Evolutionary conservation across 2,888 invertebrate genomes (phyloP), one percentile per base, ranked within the genome.

Genomic region (Ophraella communa): DNA sequence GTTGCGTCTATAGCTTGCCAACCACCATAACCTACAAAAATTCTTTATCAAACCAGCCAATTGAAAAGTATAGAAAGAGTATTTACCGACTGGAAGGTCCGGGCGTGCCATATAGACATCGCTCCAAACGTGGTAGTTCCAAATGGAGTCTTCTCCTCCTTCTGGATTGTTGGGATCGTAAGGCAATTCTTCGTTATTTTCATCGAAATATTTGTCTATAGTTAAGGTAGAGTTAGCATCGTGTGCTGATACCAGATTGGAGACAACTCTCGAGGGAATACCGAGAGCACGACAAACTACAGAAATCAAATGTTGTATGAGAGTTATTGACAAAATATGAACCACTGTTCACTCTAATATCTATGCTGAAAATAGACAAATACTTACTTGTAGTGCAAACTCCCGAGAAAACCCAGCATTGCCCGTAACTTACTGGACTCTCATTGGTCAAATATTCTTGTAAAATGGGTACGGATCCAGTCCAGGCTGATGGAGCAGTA

Each of bases 81-180:
- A 14, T 14, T 47, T 61, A 86, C 87, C 89, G 69, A 86, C 84
- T 0, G 89, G 89, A 24, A 91, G 85, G 79, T 94, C 94, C 5
- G 91, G 90, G 63, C 94, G 84, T 0, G 90, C 87, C 93, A 94
- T 93, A 90, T 92, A 94, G 0, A 90, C 91, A 72, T 94, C 94
- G 76, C 91, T 93, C 94, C 94, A 94, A 5, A 94, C 93, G 76
- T 94, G 94, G 79, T 91, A 94, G 81, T 92, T 94, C 93, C 94
- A 94, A 72, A 94, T 88, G 10, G 92, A 91, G 78, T 94, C 94
- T 51, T 87, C 87, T 1, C 89, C 87, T 1, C 89, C 88, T 21
- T 81, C 82, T 0, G 86, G 85, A 75, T 91, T 90, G 70, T 89
- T 87, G 1, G 91, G 90, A 74, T 90, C 90, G 65, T 81, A 87